Evolutionary conservation across 2,888 invertebrate species (phyloP).

Genomic region (Hartigia nigra): DNA sequence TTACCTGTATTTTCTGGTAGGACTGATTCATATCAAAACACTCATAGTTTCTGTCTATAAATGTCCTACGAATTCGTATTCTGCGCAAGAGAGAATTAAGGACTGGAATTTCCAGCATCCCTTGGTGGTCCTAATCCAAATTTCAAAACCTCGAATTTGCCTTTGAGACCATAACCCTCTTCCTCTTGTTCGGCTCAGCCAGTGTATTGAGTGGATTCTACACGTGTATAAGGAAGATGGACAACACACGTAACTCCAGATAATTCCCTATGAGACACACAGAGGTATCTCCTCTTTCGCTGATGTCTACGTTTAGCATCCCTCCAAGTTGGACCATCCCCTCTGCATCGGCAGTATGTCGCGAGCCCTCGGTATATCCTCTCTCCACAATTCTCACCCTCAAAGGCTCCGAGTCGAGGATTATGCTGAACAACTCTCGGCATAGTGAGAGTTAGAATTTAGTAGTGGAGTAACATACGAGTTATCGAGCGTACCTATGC

Average conservation of each 20-base stretch:
- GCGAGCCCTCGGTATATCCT: constrained; percentile 13
- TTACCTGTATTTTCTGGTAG: neutral
- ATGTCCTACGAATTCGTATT: neutral
- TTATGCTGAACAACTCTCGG: constrained; percentile 48
- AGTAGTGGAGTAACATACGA: constrained; percentile 46
- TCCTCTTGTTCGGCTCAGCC: constrained; percentile 9
- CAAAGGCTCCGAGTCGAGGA: constrained; percentile 46
- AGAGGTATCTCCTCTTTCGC: constrained; percentile 8
- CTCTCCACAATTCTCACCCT: constrained; percentile 27
- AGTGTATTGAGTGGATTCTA: neutral
- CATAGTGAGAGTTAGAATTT: constrained; percentile 54
- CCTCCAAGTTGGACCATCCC: constrained; percentile 19
- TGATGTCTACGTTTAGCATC: constrained; percentile 14
- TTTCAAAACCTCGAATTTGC: constrained; percentile 51
- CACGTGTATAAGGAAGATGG: constrained; percentile 6
- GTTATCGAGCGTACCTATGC: constrained; percentile 42
- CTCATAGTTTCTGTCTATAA: neutral
- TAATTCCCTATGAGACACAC: constrained; percentile 9
- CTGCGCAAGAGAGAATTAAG: neutral
- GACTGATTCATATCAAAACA: neutral
- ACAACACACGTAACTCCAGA: constrained; percentile 16
- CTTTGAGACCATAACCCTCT: constrained; percentile 41
- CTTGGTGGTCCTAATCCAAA: constrained; percentile 48
- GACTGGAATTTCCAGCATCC: neutral
- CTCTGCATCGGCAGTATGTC: constrained; percentile 17